Base-by-base conservation (phyloP, 2,888 invertebrate genomes). In the Sarcophaga caerulescens region DNA sequence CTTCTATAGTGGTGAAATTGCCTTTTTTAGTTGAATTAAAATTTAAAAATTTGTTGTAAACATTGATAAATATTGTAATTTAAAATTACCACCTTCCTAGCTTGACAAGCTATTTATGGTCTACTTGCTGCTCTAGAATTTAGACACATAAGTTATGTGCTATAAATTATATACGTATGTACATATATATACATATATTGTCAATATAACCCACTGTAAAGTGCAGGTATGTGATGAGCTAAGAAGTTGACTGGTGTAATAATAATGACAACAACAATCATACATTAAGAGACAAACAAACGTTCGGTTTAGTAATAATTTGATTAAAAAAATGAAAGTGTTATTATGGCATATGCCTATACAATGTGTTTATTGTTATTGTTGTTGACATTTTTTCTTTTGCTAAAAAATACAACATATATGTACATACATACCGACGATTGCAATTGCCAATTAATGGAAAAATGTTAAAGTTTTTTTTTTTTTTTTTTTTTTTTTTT, bases 391-490 rank as follows among this genome's bases (percentile, higher is more conserved):
- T 63, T 66, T 59, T 59, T 66, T 71, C 23, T 66, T 21, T 21
- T 6, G 5, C 35, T 70, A 19, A 60, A 60, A 63, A 81, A 44
- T 62, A 69, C 60, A 65, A 35, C 21, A 35, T 21, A 74, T n/a
- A 19, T 4, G 1, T 19, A 74, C 63, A 68, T n/a, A 19, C 19
- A 19, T 19, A 74, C 63, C 47, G 52, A 77, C 25, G 52, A 66
- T 59, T 47, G 19, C 60, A 69, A 75, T 70, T 85, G 87, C 82
- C 87, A 87, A 85, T 85, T 83, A 86, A 86, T 81, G 35, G 59
- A 78, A 76, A 69, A 25, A 62, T 74, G 44, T 60, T 52, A 59
- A 52, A 47, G 23, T 63, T 47, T 80, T 14, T 14, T 78, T 35
- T 17, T 57, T 10, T 57, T 19, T 57, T 19, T 65, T 78, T 35